Conservation (phyloP, 2,113 vertebrate genomes). For the Rhabdomys dilectus region DNA sequence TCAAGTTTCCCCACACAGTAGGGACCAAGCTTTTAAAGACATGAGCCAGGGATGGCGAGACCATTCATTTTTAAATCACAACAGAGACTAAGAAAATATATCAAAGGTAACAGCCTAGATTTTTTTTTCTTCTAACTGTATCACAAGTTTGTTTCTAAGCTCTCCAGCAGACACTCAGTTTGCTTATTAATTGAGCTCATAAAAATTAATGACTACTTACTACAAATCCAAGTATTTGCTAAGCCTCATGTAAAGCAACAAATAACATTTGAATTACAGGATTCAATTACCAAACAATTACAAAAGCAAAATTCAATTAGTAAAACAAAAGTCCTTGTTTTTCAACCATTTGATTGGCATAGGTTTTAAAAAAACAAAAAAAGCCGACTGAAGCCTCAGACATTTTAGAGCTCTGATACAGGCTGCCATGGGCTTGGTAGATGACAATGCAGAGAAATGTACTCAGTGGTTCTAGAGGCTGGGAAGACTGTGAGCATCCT, state of each 20-base stretch:
- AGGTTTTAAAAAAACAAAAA: not conserved
- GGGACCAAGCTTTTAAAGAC: not conserved
- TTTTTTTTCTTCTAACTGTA: constrained; percentile 15
- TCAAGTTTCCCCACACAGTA: not conserved
- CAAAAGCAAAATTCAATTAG: constrained; percentile 52
- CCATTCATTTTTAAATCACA: not conserved
- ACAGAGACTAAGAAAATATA: constrained; percentile 1
- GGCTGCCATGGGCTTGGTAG: not conserved
- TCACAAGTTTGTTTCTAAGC: constrained; percentile 25
- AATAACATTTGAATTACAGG: constrained; percentile 47
- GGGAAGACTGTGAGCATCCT: not conserved
- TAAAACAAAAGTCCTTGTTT: constrained; percentile 54
- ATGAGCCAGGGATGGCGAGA: not conserved
- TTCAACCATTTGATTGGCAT: constrained; percentile 35
- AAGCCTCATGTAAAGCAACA: not conserved
- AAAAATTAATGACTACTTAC: constrained; percentile 56
- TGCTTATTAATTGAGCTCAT: constrained; percentile 40
- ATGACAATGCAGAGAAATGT: not conserved
- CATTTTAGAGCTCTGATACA: not conserved
- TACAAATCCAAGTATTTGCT: constrained; percentile 22
- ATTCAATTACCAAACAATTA: constrained; percentile 59
- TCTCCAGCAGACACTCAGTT: constrained; percentile 28
- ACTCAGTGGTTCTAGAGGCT: not conserved
- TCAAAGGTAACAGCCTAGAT: not conserved
- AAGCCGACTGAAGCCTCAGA: not conserved